These are phyloP conservation scores for Rhipidura dahli DNA, from an alignment of 2,113 vertebrate species.

Conservation along the genomic window DNA sequence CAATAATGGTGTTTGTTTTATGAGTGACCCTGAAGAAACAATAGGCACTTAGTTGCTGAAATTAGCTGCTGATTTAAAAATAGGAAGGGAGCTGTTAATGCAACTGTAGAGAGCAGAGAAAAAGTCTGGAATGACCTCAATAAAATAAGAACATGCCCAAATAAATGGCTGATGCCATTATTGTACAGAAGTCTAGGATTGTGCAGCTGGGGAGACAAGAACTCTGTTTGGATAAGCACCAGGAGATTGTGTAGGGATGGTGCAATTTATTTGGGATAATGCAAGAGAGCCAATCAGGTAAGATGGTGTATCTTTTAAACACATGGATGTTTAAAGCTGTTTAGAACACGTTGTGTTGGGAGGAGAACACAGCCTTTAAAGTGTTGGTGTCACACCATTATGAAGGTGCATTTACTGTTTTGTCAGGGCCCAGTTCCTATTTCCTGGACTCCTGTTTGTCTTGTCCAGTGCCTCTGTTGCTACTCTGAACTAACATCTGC, in stretches of 20 bases:
- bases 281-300: background rate
- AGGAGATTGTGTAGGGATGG: background rate
- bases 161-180: background rate
- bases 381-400: background rate
- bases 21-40: slow-evolving; percentile 62
- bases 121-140: slow-evolving; percentile 50
- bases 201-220: background rate
- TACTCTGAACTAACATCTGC: background rate
- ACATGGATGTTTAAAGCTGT: background rate
- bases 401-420: background rate
- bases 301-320: background rate
- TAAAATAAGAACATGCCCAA: slow-evolving; percentile 9
- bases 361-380: background rate
- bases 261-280: background rate
- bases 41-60: slow-evolving; percentile 60
- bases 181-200: background rate
- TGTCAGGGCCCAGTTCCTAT: background rate
- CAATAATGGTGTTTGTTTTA: slow-evolving; percentile 59
- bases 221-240: background rate
- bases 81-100: slow-evolving; percentile 57
- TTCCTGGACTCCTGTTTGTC: background rate
- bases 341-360: background rate
- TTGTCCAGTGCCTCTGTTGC: background rate
- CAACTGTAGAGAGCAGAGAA: background rate
- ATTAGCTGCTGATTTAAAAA: slow-evolving; percentile 64